phyloP scores from a whole-genome alignment of 2,888 invertebrate species.

The Xestoiulus laeticollis region DNA sequence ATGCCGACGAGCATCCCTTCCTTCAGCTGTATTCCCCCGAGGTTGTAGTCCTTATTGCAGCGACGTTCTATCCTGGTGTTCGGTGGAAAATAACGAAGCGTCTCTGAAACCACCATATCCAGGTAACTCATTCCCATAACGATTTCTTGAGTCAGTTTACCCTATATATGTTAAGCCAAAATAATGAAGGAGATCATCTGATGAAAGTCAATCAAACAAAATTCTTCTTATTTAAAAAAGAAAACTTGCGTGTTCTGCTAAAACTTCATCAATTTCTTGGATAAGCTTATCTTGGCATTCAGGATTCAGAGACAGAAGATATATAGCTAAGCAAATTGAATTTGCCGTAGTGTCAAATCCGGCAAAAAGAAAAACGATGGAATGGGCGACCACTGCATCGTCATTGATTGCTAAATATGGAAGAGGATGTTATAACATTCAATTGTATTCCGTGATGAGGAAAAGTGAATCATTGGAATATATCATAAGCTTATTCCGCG shows the following conservation, averaged over 20 bases:
- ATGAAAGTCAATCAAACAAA: too few relatives aligned
- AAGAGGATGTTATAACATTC: not conserved
- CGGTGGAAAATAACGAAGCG: slow-evolving; percentile 46
- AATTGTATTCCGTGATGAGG: too few relatives aligned
- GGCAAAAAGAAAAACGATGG: slow-evolving; percentile 46
- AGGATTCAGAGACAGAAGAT: slow-evolving; percentile 47
- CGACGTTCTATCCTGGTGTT: not conserved
- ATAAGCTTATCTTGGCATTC: slow-evolving; percentile 45
- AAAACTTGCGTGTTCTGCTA: not conserved
- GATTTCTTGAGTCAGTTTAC: slow-evolving; percentile 19
- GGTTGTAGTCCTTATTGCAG: slow-evolving; percentile 3
- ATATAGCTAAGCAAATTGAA: not conserved
- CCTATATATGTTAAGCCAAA: not conserved
- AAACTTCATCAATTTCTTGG: slow-evolving; percentile 49
- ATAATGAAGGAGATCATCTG: too few relatives aligned
- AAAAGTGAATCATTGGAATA: not conserved
- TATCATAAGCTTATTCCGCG: too few relatives aligned
- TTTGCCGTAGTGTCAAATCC: slow-evolving; percentile 51
- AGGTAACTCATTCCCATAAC: slow-evolving; percentile 44
- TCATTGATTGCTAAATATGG: slow-evolving; percentile 17
- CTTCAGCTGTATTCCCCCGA: not conserved
- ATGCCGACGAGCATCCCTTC: slow-evolving; percentile 53
- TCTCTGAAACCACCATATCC: slow-evolving; percentile 49
- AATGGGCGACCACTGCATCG: slow-evolving; percentile 46
- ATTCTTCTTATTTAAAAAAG: too few relatives aligned